phyloP scores from a whole-genome alignment of 2,888 invertebrate genomes.

The Allygus modestus region DNA sequence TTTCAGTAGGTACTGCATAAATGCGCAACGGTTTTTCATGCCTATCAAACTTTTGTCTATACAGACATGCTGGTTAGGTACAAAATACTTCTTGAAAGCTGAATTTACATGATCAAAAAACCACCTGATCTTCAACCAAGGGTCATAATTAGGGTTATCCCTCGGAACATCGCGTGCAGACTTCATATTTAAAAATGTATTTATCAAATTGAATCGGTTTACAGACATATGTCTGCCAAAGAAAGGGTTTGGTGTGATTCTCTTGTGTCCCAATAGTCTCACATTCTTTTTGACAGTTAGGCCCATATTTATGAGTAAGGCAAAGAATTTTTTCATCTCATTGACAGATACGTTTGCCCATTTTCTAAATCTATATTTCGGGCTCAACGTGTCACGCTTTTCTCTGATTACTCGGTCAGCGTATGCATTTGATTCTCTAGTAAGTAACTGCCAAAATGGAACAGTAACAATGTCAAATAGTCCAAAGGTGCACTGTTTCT shows the following conservation, averaged over 20 bases:
- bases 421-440: no score
- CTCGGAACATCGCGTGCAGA: neutral
- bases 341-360: slow-evolving; percentile 8
- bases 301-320: slow-evolving; percentile 30
- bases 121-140: slow-evolving; percentile 36
- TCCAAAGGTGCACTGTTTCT: no score
- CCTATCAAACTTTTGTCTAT: slow-evolving; percentile 44
- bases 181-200: neutral
- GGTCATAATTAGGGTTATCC: slow-evolving; percentile 38
- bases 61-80: slow-evolving; percentile 16
- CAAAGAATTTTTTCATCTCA: slow-evolving; percentile 32
- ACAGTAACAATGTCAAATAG: no score
- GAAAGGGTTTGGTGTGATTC: slow-evolving; percentile 39
- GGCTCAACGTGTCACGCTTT: neutral
- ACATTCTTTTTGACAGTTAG: slow-evolving; percentile 2
- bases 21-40: slow-evolving; percentile 42
- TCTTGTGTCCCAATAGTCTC: slow-evolving; percentile 34
- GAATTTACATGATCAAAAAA: slow-evolving; percentile 29
- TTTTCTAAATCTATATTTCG: slow-evolving; percentile 15
- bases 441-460: no score
- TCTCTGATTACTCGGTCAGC: no score
- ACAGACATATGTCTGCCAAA: slow-evolving; percentile 72
- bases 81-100: slow-evolving; percentile 29
- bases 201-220: slow-evolving; percentile 50
- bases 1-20: slow-evolving; percentile 33